These are phyloP conservation scores for Hypsibius dujardini DNA, from an alignment of 1,140 invertebrate species.

Conservation along the genomic window DNA sequence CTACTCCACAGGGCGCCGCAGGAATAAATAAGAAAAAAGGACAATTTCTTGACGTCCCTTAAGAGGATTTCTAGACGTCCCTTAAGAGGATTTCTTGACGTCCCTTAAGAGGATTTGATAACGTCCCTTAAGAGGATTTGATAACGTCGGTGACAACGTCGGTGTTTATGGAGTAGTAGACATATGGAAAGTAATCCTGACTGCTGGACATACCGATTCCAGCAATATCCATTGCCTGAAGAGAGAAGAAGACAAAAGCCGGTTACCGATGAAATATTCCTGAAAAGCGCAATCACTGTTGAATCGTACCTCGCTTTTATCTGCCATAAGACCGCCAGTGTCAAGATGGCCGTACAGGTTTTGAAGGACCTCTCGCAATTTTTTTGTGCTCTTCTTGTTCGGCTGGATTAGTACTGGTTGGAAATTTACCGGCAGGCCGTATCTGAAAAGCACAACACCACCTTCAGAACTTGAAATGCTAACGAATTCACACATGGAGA, in stretches of 20 bases:
- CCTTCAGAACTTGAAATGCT: too few relatives aligned
- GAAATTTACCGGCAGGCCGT: slow-evolving; percentile 92
- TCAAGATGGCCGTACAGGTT: slow-evolving; percentile 86
- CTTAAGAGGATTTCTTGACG: background rate
- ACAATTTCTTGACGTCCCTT: background rate
- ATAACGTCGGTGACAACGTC: slow-evolving; percentile 50
- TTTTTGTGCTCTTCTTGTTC: slow-evolving; percentile 71
- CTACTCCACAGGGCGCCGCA: too few relatives aligned
- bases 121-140: slow-evolving; percentile 5
- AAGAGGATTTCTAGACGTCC: background rate
- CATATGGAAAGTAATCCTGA: slow-evolving; percentile 88
- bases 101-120: too few relatives aligned
- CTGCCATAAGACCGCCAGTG: slow-evolving; percentile 50
- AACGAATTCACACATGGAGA: too few relatives aligned
- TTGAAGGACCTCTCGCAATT: slow-evolving; percentile 74
- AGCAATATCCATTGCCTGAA: slow-evolving; percentile 45
- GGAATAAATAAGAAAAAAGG: too few relatives aligned
- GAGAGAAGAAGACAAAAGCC: slow-evolving; percentile 29
- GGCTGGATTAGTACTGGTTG: slow-evolving; percentile 85
- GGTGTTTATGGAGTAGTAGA: slow-evolving; percentile 89
- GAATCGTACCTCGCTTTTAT: slow-evolving; percentile 50
- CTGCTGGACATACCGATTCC: slow-evolving; percentile 67
- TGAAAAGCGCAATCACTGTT: slow-evolving; percentile 20
- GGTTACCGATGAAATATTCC: slow-evolving; percentile 15
- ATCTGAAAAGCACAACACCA: slow-evolving; percentile 49